Conservation (phyloP, 2,888 invertebrate genomes). For the Eustalomyia histrio region DNA sequence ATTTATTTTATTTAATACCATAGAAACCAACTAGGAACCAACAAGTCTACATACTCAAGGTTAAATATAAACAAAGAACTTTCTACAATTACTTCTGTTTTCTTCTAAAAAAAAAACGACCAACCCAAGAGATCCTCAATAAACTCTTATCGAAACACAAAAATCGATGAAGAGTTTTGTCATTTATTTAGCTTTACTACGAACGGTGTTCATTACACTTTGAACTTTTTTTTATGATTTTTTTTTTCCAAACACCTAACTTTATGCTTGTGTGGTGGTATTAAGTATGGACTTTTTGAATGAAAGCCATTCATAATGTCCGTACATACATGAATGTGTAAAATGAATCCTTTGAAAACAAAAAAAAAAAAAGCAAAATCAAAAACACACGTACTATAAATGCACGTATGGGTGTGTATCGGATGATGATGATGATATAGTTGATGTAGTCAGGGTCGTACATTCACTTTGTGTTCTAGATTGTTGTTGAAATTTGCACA, state of each 20-base stretch:
- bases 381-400: not conserved
- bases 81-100: no score
- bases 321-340: no score
- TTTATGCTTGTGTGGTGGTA: not conserved
- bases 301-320: not conserved
- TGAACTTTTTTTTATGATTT: constrained; percentile 19
- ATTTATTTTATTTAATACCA: no score
- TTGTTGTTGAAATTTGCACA: not conserved
- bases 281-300: not conserved
- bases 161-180: not conserved
- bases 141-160: not conserved
- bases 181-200: not conserved
- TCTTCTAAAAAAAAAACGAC: not conserved
- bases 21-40: not conserved
- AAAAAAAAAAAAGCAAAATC: not conserved
- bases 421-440: not conserved
- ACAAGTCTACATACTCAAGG: not conserved
- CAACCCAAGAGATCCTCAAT: not conserved
- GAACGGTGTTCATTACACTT: constrained; percentile 27
- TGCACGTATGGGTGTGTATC: not conserved
- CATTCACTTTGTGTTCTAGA: constrained; percentile 47
- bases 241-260: not conserved
- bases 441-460: constrained; percentile 57
- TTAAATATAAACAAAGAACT: not conserved
- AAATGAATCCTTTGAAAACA: not conserved